Base-by-base conservation (phyloP, 2,113 vertebrate genomes). In the Siniperca chuatsi region DNA sequence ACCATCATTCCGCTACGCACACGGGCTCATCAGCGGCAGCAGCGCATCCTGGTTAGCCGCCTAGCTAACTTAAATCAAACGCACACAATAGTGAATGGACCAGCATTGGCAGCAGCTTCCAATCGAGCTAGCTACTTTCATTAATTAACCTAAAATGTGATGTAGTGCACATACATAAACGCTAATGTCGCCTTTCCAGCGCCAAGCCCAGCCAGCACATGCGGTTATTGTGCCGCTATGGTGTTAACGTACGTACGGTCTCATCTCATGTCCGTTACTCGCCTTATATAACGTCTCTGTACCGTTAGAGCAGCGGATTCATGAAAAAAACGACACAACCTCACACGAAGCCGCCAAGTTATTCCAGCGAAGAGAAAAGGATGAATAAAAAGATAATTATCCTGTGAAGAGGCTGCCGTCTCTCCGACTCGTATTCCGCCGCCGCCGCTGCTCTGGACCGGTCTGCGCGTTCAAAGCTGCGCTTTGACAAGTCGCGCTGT, bases 181-280 rank as follows among this genome's bases (percentile, higher is more conserved):
- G 40, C 23, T 42, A 33, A 61, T 1, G 69, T 74, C 72, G 48
- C 48, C 18, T 61, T 65, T 64, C 66, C 25, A 65, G 73, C 46
- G 78, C 46, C 75, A 11, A 80, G 42, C 21, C 79, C 83, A 1
- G 42, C 23, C 71, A 67, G 69, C 86, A 83, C 89, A 88, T 83
- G 80, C 64, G 75, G 57, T 78, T 65, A 69, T 20, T 65, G 86
- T n/a, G 82, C 86, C 57, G 84, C 80, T 86, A 11, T 21, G 67
- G 57, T 0, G 91, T 48, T 55, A 37, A 71, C 69, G 78, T 67
- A 40, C 57, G 54, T 6, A 18, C 44, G 16, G 44, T 50, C 82
- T 87, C 86, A 88, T 92, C 90, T 33, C 80, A 37, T 7, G 73
- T 61, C 85, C 91, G 87, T 88, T 93, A 92, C 74, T 86, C 85